Conservation (phyloP, 2,113 vertebrate species). For the Collichthys lucidus region DNA sequence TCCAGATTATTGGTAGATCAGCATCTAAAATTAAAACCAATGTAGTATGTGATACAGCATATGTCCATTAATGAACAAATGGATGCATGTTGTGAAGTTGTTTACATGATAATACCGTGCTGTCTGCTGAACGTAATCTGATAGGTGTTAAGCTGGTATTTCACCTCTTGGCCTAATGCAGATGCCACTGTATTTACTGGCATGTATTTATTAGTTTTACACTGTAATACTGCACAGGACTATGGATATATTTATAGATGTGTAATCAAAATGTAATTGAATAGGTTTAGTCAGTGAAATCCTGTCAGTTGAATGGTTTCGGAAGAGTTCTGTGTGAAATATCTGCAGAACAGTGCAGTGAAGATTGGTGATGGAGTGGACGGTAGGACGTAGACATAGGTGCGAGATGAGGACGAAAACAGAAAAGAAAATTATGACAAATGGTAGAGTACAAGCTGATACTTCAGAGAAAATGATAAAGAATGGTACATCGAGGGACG, state of each 20-base stretch:
- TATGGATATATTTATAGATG: not conserved
- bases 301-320: not conserved
- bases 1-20: not conserved
- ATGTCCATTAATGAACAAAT: conserved; percentile 34
- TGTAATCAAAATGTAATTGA: not conserved
- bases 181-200: conserved; percentile 26
- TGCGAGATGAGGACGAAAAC: conserved; percentile 22
- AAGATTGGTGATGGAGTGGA: not conserved
- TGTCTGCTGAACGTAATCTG: conserved; percentile 35
- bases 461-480: conserved; percentile 59
- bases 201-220: conserved; percentile 1
- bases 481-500: conserved; percentile 31
- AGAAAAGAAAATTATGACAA: conserved; percentile 52
- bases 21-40: not conserved
- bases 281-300: conserved; percentile 12
- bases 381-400: not conserved
- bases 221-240: not conserved
- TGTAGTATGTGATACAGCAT: conserved; percentile 9
- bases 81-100: conserved; percentile 2
- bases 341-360: not conserved
- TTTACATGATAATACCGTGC: conserved; percentile 25
- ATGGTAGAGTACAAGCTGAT: conserved; percentile 50
- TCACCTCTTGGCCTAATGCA: conserved; percentile 35
- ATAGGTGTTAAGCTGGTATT: conserved; percentile 37
- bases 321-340: conserved; percentile 2